Percentiles rank a stretch among this genome's conserved stretches.
Evolutionary conservation across 2,888 invertebrate species (phyloP).

Genomic region (Tiliacea citrago): DNA sequence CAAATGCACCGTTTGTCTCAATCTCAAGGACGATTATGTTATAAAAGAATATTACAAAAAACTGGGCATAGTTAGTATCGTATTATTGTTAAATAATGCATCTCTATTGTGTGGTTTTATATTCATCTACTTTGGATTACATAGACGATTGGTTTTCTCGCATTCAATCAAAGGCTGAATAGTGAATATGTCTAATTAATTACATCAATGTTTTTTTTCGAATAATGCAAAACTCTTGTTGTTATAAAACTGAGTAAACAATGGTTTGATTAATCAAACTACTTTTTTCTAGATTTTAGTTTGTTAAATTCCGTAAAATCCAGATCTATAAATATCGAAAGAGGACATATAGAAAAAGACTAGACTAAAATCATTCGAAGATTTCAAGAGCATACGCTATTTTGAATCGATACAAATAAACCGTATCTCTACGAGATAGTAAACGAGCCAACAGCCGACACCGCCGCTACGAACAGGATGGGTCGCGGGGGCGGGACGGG

Average conservation of each 20-base stretch:
- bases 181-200: background rate
- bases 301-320: background rate
- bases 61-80: background rate
- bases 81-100: background rate
- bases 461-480: too few relatives aligned
- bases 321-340: background rate
- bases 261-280: background rate
- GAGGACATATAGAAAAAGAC: background rate
- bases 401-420: background rate
- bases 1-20: constrained; percentile 5
- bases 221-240: background rate
- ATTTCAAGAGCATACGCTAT: background rate
- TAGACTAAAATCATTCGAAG: background rate
- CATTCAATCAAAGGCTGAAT: background rate
- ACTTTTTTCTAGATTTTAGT: background rate
- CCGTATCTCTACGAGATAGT: background rate
- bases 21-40: constrained; percentile 16
- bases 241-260: background rate
- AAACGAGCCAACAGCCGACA: background rate
- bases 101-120: background rate
- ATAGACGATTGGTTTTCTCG: background rate
- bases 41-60: constrained; percentile 2
- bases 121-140: background rate
- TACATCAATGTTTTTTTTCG: background rate
- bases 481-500: too few relatives aligned